A percentile compares a stretch with the other conserved stretches of the same genome.
These are phyloP conservation scores for Darevskia mixta DNA, from an alignment of 2,797 vertebrate species.

Conservation along the genomic window DNA sequence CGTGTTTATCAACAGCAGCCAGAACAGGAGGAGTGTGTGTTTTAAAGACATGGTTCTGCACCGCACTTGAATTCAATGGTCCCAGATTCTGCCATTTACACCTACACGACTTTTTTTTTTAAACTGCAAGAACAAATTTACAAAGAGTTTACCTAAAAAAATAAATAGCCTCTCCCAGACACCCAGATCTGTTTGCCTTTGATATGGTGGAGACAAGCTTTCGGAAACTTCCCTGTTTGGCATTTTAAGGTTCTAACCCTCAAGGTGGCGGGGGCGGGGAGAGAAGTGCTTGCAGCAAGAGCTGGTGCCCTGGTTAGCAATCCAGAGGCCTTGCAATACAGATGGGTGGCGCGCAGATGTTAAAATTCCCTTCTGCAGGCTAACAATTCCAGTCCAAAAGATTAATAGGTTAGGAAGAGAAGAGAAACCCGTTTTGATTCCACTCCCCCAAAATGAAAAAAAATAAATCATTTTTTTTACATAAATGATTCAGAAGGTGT, in stretches of 20 bases:
- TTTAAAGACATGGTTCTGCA: too few species aligned
- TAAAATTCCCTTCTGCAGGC: not conserved
- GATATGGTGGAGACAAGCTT: not conserved
- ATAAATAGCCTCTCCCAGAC: not conserved
- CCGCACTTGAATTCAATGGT: not conserved
- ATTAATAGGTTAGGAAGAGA: not conserved
- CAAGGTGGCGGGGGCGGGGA: not conserved
- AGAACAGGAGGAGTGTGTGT: too few species aligned
- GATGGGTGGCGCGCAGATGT: not conserved
- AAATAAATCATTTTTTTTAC: not conserved
- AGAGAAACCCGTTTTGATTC: not conserved
- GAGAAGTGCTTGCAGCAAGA: slow-evolving; percentile 22
- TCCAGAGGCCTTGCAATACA: not conserved
- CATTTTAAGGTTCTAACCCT: not conserved
- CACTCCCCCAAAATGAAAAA: not conserved
- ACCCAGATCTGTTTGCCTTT: not conserved
- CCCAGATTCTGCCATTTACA: not conserved
- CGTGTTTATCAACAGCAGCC: not conserved
- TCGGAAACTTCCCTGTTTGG: not conserved
- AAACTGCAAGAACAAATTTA: not conserved
- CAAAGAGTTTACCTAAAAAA: not conserved
- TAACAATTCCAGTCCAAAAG: not conserved
- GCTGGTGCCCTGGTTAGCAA: not conserved
- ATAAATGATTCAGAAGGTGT: not conserved
- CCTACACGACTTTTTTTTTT: too few species aligned